Conservation (phyloP, 1,140 invertebrate genomes). For the Cryptotermes secundus region DNA sequence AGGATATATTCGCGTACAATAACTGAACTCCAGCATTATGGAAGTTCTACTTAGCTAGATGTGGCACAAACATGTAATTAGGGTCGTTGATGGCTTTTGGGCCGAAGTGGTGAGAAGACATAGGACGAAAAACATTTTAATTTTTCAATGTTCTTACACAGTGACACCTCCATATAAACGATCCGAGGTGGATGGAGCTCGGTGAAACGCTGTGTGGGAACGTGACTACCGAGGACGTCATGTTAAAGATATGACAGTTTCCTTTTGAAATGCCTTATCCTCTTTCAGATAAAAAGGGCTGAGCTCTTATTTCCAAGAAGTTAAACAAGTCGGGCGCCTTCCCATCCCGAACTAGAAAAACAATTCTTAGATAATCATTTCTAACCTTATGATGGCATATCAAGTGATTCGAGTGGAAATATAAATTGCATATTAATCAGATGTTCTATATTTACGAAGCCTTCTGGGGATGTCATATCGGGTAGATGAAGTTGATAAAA, state of each 20-base stretch:
- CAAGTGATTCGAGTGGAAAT: too few relatives aligned
- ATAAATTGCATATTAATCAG: too few relatives aligned
- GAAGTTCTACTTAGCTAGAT: not conserved
- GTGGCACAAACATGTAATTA: conserved; percentile 6
- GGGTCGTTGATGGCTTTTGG: not conserved
- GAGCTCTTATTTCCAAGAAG: too few relatives aligned
- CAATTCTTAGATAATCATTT: too few relatives aligned
- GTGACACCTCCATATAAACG: not conserved
- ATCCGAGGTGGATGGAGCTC: not conserved
- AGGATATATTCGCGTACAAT: not conserved
- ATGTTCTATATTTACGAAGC: too few relatives aligned
- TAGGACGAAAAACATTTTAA: not conserved
- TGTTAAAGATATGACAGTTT: not conserved
- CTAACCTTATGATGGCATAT: too few relatives aligned
- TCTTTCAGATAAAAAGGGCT: not conserved
- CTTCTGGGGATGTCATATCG: too few relatives aligned
- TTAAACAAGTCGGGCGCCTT: not conserved
- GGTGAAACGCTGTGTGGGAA: not conserved
- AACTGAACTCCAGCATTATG: not conserved
- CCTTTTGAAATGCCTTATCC: not conserved
- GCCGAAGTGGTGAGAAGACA: not conserved
- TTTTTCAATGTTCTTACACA: not conserved
- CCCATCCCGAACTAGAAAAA: not conserved
- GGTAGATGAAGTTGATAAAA: too few relatives aligned
- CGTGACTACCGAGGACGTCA: not conserved